phyloP scores from a whole-genome alignment of 2,113 vertebrate species.

The Carlito syrichta region DNA sequence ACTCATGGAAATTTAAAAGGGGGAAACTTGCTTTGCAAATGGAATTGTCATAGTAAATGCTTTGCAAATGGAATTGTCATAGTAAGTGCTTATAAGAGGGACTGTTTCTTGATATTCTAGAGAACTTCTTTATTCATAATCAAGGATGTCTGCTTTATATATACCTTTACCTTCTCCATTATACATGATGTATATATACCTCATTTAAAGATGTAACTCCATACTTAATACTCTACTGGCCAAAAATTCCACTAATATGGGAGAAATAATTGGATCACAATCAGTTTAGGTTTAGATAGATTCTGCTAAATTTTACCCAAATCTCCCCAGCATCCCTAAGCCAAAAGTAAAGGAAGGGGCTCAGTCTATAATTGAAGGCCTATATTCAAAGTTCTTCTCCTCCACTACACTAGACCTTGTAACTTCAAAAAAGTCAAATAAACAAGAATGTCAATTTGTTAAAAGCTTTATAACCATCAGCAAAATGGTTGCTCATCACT shows the following conservation, averaged over 20 bases:
- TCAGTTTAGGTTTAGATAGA: background rate
- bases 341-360: background rate
- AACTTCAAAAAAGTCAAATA: background rate
- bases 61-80: too few relatives aligned
- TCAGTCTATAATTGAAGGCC: background rate
- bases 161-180: background rate
- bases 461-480: background rate
- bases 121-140: background rate
- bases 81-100: too few relatives aligned
- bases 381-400: background rate
- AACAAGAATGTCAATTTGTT: background rate
- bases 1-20: background rate
- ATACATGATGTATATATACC: background rate
- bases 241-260: background rate
- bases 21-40: background rate
- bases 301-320: background rate
- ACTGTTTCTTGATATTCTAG: background rate
- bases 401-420: background rate
- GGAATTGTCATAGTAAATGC: background rate
- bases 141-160: background rate
- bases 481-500: background rate
- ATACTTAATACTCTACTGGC: background rate
- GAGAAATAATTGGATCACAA: background rate
- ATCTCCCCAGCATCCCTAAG: background rate
- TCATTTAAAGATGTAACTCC: background rate